Evolutionary conservation across 1,140 invertebrate genomes (phyloP), one percentile per base, ranked within the genome.

Genomic region (Ceratosolen solmsi): DNA sequence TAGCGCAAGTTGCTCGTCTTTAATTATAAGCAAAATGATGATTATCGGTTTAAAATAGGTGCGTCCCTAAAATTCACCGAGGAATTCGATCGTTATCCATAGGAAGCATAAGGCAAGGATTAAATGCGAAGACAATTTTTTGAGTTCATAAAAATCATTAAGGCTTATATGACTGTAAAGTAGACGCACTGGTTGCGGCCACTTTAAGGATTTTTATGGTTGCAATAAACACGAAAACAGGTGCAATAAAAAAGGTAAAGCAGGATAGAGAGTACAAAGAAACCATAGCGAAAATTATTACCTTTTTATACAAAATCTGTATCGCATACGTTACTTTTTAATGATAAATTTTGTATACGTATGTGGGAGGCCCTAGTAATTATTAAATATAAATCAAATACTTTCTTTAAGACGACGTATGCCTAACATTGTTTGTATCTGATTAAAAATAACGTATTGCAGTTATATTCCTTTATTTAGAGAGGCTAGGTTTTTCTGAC

Each of bases 1-100:
- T 87, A 87, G 84, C 75, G 75, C 85, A 83, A 87, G 74, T 83
- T 79, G 75, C 82, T 71, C 84, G 79, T 76, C 76, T 76, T 84
- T 84, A 85, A 87, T 87, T 86, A 84, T 85, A 85, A 84, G 4
- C 56, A 51, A 51, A 4, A 51, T 36, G 79, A 75, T 81, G 60
- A 81, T 81, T 68, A 81, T 75, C 79, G 73, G 63, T 51, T 68
- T 76, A 49, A 76, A 82, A 82, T 82, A 77, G 73, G 22, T 36
- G 70, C 51, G 51, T 63, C 58, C 54, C 77, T 58, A 79, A 75
- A 81, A 75, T 75, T 68, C 72, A 60, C 60, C 60, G 65, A 68
- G 71, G 79, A 63, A 73, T 68, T 20, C n/a, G 79, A 70, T 81
- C 60, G 60, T 33, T 27, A 9, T 56, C 73, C 33, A 60, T 58